phyloP scores from a whole-genome alignment of 1,140 invertebrate genomes.

The Aphelenchoides avenae region DNA sequence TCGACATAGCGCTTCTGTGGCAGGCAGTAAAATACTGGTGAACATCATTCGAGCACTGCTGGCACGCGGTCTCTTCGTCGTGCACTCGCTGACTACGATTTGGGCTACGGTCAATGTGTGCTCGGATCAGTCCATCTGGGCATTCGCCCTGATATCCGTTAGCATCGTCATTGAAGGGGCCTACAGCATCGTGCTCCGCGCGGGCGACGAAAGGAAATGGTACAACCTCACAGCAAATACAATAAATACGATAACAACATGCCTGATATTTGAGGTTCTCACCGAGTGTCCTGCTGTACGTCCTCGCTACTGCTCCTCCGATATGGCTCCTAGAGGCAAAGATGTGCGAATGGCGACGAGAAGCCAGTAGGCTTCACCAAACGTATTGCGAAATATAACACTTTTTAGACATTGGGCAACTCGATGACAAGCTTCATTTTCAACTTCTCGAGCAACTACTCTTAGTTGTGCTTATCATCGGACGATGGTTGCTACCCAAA shows the following conservation, averaged over 20 bases:
- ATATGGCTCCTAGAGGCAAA: conserved; percentile 54
- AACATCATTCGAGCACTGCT: conserved; percentile 50
- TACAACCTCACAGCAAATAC: conserved; percentile 11
- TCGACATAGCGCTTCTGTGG: neutral
- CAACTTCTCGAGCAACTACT: conserved; percentile 67
- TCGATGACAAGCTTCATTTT: conserved; percentile 67
- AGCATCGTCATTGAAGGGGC: conserved; percentile 54
- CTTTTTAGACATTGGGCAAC: conserved; percentile 3
- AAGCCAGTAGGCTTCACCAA: too few relatives aligned
- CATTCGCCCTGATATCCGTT: conserved; percentile 55
- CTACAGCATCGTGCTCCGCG: conserved; percentile 54
- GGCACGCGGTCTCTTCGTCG: conserved; percentile 51
- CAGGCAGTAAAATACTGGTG: too few relatives aligned
- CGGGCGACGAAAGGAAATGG: conserved; percentile 59
- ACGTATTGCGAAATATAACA: too few relatives aligned
- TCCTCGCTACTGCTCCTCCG: conserved; percentile 55
- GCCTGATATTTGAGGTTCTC: conserved; percentile 42
- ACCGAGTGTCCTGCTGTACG: conserved; percentile 51
- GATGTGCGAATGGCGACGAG: conserved; percentile 45
- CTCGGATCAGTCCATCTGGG: conserved; percentile 49
- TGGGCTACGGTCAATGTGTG: conserved; percentile 33
- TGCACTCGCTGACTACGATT: conserved; percentile 53
- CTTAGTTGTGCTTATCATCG: conserved; percentile 61
- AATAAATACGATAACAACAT: too few relatives aligned
- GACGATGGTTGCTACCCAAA: conserved; percentile 62